Percentiles rank a stretch among this genome's conserved stretches.
phyloP scores from a whole-genome alignment of 2,888 invertebrate genomes.

The Agrochola macilenta region DNA sequence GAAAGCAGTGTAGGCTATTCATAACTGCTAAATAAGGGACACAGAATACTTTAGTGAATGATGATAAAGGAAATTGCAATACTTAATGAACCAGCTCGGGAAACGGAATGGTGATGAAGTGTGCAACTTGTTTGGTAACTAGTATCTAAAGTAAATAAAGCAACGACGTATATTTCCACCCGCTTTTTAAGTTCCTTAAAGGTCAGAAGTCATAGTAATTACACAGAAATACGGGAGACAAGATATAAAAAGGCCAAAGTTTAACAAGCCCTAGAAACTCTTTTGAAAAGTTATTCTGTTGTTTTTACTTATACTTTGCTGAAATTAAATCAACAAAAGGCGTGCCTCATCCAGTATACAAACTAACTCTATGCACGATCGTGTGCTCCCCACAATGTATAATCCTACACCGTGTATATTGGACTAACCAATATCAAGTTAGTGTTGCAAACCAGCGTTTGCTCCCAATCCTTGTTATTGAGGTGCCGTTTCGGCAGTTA shows the following conservation, averaged over 20 bases:
- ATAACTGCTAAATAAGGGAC: background rate
- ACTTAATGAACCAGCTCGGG: background rate
- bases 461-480: conserved; percentile 75
- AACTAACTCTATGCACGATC: conserved; percentile 62
- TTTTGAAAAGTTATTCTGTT: background rate
- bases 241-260: conserved; percentile 30
- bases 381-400: conserved; percentile 77
- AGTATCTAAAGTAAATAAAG: background rate
- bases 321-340: background rate
- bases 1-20: background rate
- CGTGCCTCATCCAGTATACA: conserved; percentile 61
- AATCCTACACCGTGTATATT: conserved; percentile 80
- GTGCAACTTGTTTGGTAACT: background rate
- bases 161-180: background rate
- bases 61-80: background rate
- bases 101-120: background rate
- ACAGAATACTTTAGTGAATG: background rate
- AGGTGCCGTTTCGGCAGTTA: conserved; percentile 49
- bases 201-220: background rate
- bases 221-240: conserved; percentile 13
- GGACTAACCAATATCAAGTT: conserved; percentile 83
- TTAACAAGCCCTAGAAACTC: background rate
- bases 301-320: conserved; percentile 3
- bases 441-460: conserved; percentile 77
- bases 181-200: background rate